Evolutionary conservation across 2,113 vertebrate genomes (phyloP), one percentile per base, ranked within the genome.

Genomic region (Otus sunia): DNA sequence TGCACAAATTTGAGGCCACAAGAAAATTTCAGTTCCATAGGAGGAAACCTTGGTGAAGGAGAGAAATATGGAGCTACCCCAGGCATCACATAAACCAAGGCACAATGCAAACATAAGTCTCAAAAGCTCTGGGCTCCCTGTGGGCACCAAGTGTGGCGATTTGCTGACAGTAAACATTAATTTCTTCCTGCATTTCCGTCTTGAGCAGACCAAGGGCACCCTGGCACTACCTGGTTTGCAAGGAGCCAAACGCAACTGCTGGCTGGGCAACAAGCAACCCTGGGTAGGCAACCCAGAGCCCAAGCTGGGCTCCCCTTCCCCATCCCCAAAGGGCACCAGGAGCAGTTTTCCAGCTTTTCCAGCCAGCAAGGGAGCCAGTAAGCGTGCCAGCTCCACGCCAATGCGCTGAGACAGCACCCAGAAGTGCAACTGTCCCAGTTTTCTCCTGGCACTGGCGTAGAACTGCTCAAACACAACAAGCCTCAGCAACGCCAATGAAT

Each of bases 331-430:
- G 63, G 59, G 47, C 63, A 92, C 55, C 41, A 91, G 63, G 50
- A 90, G 50, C 80, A 73, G 66, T 77, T 80, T 36, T 82, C 68
- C 82, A 78, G 88, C 79, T 82, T 90, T 84, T 56, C 59, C 66
- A 92, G 80, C 41, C 64, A 5, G 64, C 52, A 74, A 64, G 22
- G 27, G 26, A 83, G 49, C 32, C 12, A 0, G 72, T 53, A 66
- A 69, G 45, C 49, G 2, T 17, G 73, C 71, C 89, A 91, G 92
- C 74, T 95, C 77, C 82, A 71, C 81, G 12, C 63, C 85, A 83
- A 78, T 73, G 88, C 6, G 69, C 88, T 96, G 93, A 95, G 94
- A 96, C 60, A 95, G 90, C 89, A 96, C 84, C 93, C 91, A 95
- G 49, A 97, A 96, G 72, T 47, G 63, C 90, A 93, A 94, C 68